phyloP scores from a whole-genome alignment of 2,113 vertebrate genomes.

The Takifugu bimaculatus region DNA sequence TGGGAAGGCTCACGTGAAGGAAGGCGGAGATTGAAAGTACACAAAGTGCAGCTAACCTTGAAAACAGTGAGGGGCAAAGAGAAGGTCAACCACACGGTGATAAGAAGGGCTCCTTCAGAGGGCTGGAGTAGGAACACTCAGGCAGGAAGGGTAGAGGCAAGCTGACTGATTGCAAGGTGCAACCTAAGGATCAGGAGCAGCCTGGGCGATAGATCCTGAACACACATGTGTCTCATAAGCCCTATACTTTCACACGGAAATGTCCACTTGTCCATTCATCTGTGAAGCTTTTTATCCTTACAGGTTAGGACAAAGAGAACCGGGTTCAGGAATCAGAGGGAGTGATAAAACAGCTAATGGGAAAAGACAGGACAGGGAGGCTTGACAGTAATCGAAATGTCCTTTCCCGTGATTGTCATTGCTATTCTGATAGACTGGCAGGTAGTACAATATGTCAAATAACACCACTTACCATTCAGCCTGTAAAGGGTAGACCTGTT shows the following conservation, averaged over 20 bases:
- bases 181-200: conserved; percentile 56
- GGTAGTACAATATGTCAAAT: conserved; percentile 61
- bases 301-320: conserved; percentile 66
- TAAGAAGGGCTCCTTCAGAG: conserved; percentile 60
- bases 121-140: conserved; percentile 46
- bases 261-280: conserved; percentile 22
- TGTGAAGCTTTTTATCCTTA: conserved; percentile 62
- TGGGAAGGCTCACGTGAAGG: conserved; percentile 22
- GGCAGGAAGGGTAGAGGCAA: conserved; percentile 41
- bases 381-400: conserved; percentile 68
- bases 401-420: conserved; percentile 71
- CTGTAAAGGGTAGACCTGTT: conserved; percentile 62
- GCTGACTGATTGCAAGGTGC: conserved; percentile 69
- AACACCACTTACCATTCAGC: conserved; percentile 52
- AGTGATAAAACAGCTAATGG: conserved; percentile 61
- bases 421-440: conserved; percentile 68
- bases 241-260: conserved; percentile 1
- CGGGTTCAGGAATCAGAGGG: conserved; percentile 62
- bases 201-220: conserved; percentile 42
- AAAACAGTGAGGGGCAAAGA: conserved; percentile 55
- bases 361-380: conserved; percentile 63
- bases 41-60: conserved; percentile 56
- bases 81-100: conserved; percentile 60
- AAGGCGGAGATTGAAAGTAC: conserved; percentile 29
- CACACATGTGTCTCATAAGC: conserved; percentile 8